These are phyloP conservation scores for Spicauda simplicius DNA, from an alignment of 2,888 invertebrate genomes.

Conservation along the genomic window DNA sequence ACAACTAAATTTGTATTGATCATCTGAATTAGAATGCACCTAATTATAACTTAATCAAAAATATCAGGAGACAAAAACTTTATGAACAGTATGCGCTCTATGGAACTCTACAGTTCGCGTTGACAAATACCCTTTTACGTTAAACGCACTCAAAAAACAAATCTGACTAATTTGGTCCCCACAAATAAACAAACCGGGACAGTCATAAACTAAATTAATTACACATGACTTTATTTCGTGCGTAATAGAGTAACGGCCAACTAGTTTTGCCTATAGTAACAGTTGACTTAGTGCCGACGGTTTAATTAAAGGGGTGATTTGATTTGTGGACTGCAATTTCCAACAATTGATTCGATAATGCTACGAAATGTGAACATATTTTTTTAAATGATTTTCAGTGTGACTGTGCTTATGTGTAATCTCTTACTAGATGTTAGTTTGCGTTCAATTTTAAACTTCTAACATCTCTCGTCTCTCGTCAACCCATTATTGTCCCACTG, in stretches of 20 bases:
- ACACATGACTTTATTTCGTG: constrained; percentile 64
- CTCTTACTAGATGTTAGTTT: too few relatives aligned
- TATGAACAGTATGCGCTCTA: too few relatives aligned
- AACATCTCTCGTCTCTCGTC: too few relatives aligned
- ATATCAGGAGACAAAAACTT: too few relatives aligned
- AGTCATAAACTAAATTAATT: constrained; percentile 63
- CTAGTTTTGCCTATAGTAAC: constrained; percentile 64
- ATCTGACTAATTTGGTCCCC: constrained; percentile 43
- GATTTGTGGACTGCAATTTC: constrained; percentile 71
- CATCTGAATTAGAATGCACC: too few relatives aligned
- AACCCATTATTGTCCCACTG: too few relatives aligned
- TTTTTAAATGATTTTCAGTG: background rate
- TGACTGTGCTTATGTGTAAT: too few relatives aligned
- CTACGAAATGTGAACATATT: constrained; percentile 32
- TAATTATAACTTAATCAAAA: too few relatives aligned
- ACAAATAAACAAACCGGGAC: constrained; percentile 55
- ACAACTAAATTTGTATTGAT: too few relatives aligned
- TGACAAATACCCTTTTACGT: too few relatives aligned
- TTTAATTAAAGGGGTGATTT: constrained; percentile 80
- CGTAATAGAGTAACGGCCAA: constrained; percentile 48
- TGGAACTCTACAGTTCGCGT: too few relatives aligned
- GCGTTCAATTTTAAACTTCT: too few relatives aligned
- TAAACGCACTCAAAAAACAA: constrained; percentile 8
- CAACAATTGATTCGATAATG: constrained; percentile 56
- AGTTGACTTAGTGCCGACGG: constrained; percentile 75